Base-by-base conservation (phyloP, 1,140 invertebrate genomes). In the Drosophila aff. region DNA sequence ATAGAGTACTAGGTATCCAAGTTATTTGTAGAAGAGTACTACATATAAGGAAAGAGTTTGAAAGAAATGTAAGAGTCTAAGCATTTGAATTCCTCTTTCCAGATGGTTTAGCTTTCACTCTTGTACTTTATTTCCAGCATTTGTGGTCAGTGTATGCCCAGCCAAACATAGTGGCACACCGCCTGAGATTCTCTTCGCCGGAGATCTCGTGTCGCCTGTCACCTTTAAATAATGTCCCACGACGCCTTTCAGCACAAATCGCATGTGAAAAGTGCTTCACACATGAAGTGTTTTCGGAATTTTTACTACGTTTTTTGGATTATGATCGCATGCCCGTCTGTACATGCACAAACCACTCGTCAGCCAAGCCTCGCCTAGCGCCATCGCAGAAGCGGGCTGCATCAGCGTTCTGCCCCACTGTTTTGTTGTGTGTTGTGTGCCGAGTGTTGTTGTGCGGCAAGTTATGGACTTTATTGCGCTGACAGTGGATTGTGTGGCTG, bases 201-300 rank as follows among this genome's bases (percentile, higher is more conserved):
- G 68, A 87, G 83, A 87, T 89, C 84, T 87, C 69, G 77, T 89
- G 84, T 89, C 59, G 81, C 77, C 77, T 84, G 87, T 81, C 84
- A 89, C 89, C 84, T 91, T 82, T 82, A 91, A 91, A 89, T 91
- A 91, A 91, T 91, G 89, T 91, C 81, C 77, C 83, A 80, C 76
- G 83, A 76, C 77, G 81, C 87, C 82, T 91, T 91, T 91, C 87
- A 91, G 79, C 89, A 91, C 87, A 91, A 91, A 91, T 91, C 89
- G 87, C 75, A 91, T 85, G 87, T 91, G 87, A 91, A 91, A 91
- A 91, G 83, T 76, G 82, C 79, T 86, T 86, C 79, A 86, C 82
- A 86, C 82, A 86, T 86, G 82, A 86, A 82, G 76, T 86, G 82
- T 75, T 83, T 82, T 75, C 52, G 43, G 63, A 68, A 83, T 72